These are phyloP conservation scores for Conus canariensis DNA, from an alignment of 2,888 invertebrate genomes.

Conservation along the genomic window DNA sequence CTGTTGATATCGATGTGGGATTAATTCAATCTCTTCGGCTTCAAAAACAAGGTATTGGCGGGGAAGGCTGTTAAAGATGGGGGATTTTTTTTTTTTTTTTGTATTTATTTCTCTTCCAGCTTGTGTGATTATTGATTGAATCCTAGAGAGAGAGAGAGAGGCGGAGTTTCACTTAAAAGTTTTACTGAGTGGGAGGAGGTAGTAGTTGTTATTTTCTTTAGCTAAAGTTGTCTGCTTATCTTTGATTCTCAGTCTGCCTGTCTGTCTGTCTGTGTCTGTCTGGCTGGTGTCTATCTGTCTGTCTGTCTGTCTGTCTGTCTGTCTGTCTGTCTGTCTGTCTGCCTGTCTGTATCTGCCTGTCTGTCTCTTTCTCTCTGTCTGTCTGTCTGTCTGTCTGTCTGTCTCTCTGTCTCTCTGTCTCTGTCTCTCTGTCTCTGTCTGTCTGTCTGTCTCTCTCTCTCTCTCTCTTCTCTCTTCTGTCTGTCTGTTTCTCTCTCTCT, in stretches of 20 bases:
- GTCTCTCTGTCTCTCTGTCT: neutral
- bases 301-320: neutral
- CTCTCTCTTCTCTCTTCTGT: neutral
- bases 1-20: too few species aligned
- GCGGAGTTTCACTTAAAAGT: too few species aligned
- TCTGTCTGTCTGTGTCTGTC: neutral
- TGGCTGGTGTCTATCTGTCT: neutral
- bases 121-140: too few species aligned
- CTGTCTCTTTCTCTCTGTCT: neutral
- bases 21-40: too few species aligned
- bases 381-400: neutral
- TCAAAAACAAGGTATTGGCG: too few species aligned
- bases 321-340: neutral
- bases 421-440: neutral
- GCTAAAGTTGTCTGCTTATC: neutral
- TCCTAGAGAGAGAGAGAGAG: too few species aligned
- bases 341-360: neutral
- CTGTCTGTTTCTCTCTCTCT: neutral
- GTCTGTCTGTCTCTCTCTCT: neutral
- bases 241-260: neutral
- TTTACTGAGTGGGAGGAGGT: too few species aligned
- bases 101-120: too few species aligned
- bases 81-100: too few species aligned
- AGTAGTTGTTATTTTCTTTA: too few species aligned
- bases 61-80: too few species aligned